A percentile compares a stretch with the other conserved stretches of the same genome.
Conservation (phyloP, 2,888 invertebrate species). For the Syritta pipiens region DNA sequence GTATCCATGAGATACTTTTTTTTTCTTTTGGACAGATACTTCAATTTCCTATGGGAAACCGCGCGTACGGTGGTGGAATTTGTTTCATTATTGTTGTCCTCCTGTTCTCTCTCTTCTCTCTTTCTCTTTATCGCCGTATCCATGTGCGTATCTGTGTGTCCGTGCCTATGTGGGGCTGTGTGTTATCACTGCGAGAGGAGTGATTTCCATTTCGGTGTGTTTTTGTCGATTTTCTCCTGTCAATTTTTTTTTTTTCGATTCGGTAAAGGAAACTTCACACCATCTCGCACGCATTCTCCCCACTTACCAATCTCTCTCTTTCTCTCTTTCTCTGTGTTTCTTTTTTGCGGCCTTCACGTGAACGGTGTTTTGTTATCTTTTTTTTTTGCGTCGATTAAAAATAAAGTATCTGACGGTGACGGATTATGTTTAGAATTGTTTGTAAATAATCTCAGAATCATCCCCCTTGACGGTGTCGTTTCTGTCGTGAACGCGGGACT, state of each 20-base stretch:
- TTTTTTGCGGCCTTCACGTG: constrained; percentile 54
- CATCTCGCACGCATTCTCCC: constrained; percentile 41
- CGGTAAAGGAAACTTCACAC: constrained; percentile 32
- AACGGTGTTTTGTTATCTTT: constrained; percentile 50
- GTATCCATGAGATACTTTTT: constrained; percentile 39
- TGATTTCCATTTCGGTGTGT: neutral
- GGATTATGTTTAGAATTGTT: constrained; percentile 26
- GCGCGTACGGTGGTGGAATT: constrained; percentile 28
- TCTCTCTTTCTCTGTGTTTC: constrained; percentile 17
- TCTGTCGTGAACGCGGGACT: neutral
- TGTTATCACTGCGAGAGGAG: constrained; percentile 44
- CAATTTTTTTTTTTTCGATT: constrained; percentile 9
- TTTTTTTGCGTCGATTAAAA: constrained; percentile 56
- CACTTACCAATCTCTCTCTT: constrained; percentile 22
- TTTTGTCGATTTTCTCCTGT: constrained; percentile 46
- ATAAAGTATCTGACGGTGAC: constrained; percentile 50
- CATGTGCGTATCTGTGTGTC: neutral
- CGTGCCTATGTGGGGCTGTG: neutral
- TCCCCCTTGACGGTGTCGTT: neutral
- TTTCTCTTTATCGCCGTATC: neutral
- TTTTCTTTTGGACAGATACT: constrained; percentile 20
- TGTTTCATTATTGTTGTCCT: too few species aligned
- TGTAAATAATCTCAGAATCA: constrained; percentile 34
- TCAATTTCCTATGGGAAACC: constrained; percentile 2
- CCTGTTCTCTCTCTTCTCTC: neutral